Percentiles rank a stretch among this genome's conserved stretches.
Evolutionary conservation across 1,140 invertebrate species (phyloP).

Genomic region (Neuroterus valhalla): DNA sequence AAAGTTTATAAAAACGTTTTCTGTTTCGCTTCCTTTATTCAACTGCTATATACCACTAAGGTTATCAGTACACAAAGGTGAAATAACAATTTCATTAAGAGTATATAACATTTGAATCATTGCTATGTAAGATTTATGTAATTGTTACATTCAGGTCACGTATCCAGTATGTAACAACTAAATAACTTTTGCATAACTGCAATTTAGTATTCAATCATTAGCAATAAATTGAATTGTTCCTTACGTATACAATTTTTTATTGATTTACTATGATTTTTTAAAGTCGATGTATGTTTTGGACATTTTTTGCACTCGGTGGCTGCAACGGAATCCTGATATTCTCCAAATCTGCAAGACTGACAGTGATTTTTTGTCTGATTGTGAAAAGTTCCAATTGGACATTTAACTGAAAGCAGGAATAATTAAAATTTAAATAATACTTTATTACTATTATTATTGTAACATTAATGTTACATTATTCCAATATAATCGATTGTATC

Average conservation of each 20-base stretch:
- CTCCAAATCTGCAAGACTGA: slow-evolving; percentile 77
- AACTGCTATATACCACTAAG: too few species aligned
- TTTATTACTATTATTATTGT: background rate
- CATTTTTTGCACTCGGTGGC: slow-evolving; percentile 77
- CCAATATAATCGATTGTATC: too few species aligned
- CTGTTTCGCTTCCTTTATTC: too few species aligned
- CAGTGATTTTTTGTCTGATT: slow-evolving; percentile 76
- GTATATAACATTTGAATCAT: too few species aligned
- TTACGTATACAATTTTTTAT: slow-evolving; percentile 78
- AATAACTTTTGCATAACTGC: too few species aligned
- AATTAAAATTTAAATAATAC: slow-evolving; percentile 10
- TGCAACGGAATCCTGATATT: slow-evolving; percentile 78
- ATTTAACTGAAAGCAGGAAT: slow-evolving; percentile 75
- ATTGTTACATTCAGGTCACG: too few species aligned
- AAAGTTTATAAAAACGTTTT: too few species aligned
- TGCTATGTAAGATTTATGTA: too few species aligned
- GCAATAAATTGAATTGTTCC: slow-evolving; percentile 4
- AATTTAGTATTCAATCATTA: background rate
- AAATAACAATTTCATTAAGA: too few species aligned
- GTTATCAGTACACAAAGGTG: too few species aligned
- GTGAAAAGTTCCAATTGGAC: slow-evolving; percentile 81
- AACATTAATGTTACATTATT: too few species aligned
- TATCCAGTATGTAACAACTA: too few species aligned
- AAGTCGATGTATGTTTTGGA: slow-evolving; percentile 79
- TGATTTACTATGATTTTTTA: slow-evolving; percentile 75